A percentile compares a stretch with the other conserved stretches of the same genome.
Conservation (phyloP, 2,113 vertebrate genomes). For the Oryzias woworae region DNA sequence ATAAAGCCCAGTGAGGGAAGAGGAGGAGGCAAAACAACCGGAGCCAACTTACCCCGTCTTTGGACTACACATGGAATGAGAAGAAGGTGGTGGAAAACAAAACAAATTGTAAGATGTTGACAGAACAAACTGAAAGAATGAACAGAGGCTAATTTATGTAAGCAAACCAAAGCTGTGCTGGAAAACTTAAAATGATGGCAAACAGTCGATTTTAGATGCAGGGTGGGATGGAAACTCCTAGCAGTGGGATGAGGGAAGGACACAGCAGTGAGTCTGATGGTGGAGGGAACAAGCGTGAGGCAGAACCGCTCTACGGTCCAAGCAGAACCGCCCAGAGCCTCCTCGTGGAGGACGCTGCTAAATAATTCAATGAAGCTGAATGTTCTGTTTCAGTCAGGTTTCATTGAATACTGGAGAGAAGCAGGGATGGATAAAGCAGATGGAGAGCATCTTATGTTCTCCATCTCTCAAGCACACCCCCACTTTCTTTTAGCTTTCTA, state of each 20-base stretch:
- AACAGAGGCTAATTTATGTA: slow-evolving; percentile 43
- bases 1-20: slow-evolving; percentile 31
- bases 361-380: no score
- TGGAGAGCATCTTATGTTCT: no score
- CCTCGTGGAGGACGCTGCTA: no score
- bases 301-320: no score
- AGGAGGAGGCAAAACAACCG: slow-evolving; percentile 54
- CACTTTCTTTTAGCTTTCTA: no score
- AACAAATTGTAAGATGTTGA: slow-evolving; percentile 47
- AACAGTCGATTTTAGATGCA: slow-evolving; percentile 3
- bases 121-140: slow-evolving; percentile 61
- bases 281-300: no score
- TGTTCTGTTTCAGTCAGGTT: no score
- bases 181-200: slow-evolving; percentile 1
- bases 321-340: no score
- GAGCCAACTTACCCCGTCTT: slow-evolving; percentile 87
- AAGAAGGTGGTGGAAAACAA: slow-evolving; percentile 60
- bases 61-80: slow-evolving; percentile 83
- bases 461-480: no score
- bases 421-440: background rate
- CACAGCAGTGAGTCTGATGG: slow-evolving; percentile 16
- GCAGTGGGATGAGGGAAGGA: no score
- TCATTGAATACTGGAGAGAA: background rate
- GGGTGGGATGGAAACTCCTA: background rate
- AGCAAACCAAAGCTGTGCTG: slow-evolving; percentile 34